These are phyloP conservation scores for Pharmacophagus antenor DNA, from an alignment of 2,888 invertebrate genomes.

Conservation along the genomic window DNA sequence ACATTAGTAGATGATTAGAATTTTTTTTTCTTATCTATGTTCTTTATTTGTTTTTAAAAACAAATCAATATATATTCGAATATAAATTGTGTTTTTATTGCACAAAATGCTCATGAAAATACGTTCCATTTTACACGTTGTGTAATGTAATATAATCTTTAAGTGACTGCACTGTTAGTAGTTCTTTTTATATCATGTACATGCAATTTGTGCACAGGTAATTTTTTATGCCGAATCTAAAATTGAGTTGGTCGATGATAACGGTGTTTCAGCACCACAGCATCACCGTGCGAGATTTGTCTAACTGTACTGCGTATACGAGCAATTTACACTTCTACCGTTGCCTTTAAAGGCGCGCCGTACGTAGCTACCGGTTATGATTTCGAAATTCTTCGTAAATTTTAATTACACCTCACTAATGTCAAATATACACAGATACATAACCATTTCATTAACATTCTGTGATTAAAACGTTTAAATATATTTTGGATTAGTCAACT, in stretches of 20 bases:
- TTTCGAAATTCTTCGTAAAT: conserved; percentile 6
- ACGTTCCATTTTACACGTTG: neutral
- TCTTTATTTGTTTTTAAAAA: no score
- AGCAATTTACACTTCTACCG: conserved; percentile 28
- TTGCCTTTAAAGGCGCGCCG: conserved; percentile 6
- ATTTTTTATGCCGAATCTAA: conserved; percentile 16
- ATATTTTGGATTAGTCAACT: neutral
- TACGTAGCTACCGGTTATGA: conserved; percentile 8
- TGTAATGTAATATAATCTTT: neutral
- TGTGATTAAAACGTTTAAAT: neutral
- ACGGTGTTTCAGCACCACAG: conserved; percentile 19
- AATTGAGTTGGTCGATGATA: conserved; percentile 25
- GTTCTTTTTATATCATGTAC: neutral
- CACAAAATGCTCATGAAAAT: neutral
- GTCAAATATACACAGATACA: neutral
- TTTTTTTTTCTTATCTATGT: no score
- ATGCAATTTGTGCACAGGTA: conserved; percentile 1
- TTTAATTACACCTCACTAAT: neutral
- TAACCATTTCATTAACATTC: neutral
- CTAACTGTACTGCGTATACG: conserved; percentile 28
- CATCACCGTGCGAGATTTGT: conserved; percentile 24
- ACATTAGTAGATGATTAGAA: no score
- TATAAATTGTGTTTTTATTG: neutral
- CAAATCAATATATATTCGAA: no score
- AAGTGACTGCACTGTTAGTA: no score